Conservation (phyloP, 2,888 invertebrate species). For the Pecten maximus region DNA sequence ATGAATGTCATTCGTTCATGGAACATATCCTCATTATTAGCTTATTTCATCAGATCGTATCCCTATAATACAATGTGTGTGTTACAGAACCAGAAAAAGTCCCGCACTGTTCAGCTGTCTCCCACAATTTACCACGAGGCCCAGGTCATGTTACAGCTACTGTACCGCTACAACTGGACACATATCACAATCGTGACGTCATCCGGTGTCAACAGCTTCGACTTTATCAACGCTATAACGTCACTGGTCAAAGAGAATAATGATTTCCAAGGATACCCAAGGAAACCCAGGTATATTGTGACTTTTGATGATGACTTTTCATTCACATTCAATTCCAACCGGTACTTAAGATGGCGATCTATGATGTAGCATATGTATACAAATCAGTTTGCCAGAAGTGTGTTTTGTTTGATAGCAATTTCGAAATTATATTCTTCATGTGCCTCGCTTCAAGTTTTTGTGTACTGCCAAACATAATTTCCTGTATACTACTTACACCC, state of each 20-base stretch:
- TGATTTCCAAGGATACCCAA: not conserved
- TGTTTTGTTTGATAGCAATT: too few species aligned
- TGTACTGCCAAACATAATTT: too few species aligned
- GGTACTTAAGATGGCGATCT: too few species aligned
- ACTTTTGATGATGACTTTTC: not conserved
- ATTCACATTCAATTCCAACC: not conserved
- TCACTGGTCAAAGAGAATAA: constrained; percentile 28
- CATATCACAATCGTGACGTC: constrained; percentile 92
- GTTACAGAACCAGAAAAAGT: constrained; percentile 85
- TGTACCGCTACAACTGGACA: constrained; percentile 97
- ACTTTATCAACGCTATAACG: constrained; percentile 61
- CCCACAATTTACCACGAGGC: constrained; percentile 98
- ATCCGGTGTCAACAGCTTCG: constrained; percentile 62
- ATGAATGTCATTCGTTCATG: too few species aligned
- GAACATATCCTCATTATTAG: too few species aligned
- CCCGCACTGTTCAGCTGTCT: constrained; percentile 94
- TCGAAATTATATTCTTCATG: too few species aligned
- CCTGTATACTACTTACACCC: too few species aligned
- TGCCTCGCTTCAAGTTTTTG: too few species aligned
- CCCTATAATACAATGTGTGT: too few species aligned
- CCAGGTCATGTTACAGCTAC: constrained; percentile 96
- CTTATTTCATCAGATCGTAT: too few species aligned
- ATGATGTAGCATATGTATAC: too few species aligned
- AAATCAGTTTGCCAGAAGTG: too few species aligned
- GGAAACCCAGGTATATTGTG: not conserved